Conservation (phyloP, 2,113 vertebrate genomes). For the Strix aluco region DNA sequence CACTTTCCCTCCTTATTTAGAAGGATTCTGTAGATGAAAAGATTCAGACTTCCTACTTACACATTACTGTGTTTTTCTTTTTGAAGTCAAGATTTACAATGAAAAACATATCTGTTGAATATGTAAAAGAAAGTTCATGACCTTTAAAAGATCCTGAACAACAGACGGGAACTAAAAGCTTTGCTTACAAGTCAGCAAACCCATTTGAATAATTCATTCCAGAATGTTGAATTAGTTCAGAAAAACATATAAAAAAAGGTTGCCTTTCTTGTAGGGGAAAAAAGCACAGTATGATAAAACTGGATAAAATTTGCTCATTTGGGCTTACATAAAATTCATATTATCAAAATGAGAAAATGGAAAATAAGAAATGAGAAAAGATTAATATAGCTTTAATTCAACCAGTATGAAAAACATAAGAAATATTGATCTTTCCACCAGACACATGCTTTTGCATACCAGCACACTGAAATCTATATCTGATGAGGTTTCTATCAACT, state of each 20-base stretch:
- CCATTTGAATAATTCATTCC: neutral
- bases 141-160: neutral
- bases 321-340: neutral
- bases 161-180: neutral
- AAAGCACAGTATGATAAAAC: neutral
- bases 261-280: neutral
- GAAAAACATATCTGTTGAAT: neutral
- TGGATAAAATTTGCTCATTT: neutral
- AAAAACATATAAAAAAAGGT: neutral
- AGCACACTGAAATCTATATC: neutral
- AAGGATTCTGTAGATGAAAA: neutral
- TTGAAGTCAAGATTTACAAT: neutral
- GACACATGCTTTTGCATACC: neutral
- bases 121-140: neutral
- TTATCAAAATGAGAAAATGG: neutral
- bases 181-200: neutral
- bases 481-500: neutral
- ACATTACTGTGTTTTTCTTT: neutral
- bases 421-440: neutral
- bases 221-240: neutral
- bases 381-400: neutral
- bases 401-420: neutral
- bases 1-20: neutral
- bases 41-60: neutral
- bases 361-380: neutral